These are phyloP conservation scores for Teleogryllus occipitalis DNA, from an alignment of 1,140 invertebrate species.

Conservation along the genomic window DNA sequence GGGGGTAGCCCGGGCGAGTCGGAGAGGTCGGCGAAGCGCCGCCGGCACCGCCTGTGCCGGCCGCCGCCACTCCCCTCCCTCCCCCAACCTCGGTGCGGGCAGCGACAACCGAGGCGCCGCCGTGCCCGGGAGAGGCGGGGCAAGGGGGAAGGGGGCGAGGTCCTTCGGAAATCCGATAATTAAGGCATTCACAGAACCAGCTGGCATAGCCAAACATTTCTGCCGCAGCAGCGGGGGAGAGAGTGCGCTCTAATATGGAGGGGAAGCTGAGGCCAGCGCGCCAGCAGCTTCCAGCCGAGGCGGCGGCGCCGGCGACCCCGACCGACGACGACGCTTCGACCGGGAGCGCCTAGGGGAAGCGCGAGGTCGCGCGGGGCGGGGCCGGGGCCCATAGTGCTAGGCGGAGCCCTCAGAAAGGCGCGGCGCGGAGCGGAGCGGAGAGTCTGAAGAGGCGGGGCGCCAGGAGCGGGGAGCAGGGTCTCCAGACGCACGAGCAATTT, in stretches of 20 bases:
- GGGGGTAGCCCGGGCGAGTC: too few species aligned
- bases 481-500: slow-evolving; percentile 12
- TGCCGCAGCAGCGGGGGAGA: background rate
- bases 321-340: background rate
- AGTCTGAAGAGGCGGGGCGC: background rate
- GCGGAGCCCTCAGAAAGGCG: too few species aligned
- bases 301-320: background rate
- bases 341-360: background rate
- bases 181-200: background rate
- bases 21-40: too few species aligned
- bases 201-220: background rate
- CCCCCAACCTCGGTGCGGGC: background rate
- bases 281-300: background rate
- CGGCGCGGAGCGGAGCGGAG: background rate
- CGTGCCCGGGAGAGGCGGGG: too few species aligned
- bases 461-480: background rate
- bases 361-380: background rate
- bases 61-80: too few species aligned
- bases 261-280: too few species aligned
- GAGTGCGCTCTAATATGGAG: background rate
- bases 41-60: too few species aligned
- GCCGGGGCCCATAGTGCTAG: background rate
- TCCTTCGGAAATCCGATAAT: background rate
- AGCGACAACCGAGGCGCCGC: background rate
- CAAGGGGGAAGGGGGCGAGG: background rate